Base-by-base conservation (phyloP, 2,888 invertebrate genomes). In the Drosophila gaucha region DNA sequence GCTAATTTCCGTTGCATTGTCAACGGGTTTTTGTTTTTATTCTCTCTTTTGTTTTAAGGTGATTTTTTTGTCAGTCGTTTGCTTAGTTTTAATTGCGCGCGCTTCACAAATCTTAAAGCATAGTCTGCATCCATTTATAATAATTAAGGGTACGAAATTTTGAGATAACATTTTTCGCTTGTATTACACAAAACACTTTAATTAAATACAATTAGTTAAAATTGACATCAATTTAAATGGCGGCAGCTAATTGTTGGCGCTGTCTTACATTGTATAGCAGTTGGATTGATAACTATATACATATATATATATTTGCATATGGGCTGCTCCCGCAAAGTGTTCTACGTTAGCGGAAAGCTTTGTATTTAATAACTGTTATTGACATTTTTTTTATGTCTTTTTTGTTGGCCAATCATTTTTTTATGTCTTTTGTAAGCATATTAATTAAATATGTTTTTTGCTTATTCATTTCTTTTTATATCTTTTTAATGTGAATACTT, bases 1-100 rank as follows among this genome's bases (percentile, higher is more conserved):
- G 68, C 49, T 64, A 50, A 66, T 69, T 69, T 73, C 68, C 69
- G 58, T 67, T 72, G 76, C 58, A 74, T 80, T 79, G 83, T 78
- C 76, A 80, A 75, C 84, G 74, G 26, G 80, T 69, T 83, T 69
- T 63, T 66, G 14, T 18, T 31, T 52, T 20, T 49, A 4, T 55
- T 46, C 30, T 2, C 22, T 24, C 22, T 6, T 46, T 6, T 46
- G 26, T 43, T 3, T 30, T 43, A 16, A 10, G 20, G 18, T 51
- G 58, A 28, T 35, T 44, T 47, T 46, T 47, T 41, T 58, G 41
- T 26, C 10, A 26, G 26, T 43, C 10, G 43, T 43, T 65, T 28
- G 46, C 30, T 51, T 38, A 35, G 28, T 28, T 57, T 69, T 73
- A 73, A 63, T 73, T 63, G 63, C 9, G 28, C 46, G 16, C 77